Evolutionary conservation across 2,797 vertebrate genomes (phyloP), one percentile per base, ranked within the genome.

Genomic region (Danio jaintianensis): DNA sequence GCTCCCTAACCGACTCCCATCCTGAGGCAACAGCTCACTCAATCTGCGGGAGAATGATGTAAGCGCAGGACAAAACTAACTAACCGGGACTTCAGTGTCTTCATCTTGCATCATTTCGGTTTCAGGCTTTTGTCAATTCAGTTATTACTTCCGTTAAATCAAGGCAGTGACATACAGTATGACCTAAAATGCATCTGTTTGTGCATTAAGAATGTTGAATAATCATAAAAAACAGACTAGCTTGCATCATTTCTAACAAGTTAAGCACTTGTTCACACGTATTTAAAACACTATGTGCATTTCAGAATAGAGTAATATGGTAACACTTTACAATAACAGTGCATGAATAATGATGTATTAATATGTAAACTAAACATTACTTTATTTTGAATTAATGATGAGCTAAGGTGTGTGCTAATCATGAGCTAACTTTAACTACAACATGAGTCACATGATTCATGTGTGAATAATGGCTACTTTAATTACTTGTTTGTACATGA

Each of bases 1-100:
- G 8, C 52, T 38, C 40, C 16, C 75, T 45, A 77, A 56, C 15
- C 62, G 50, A 58, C 43, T 78, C 66, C 66, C 56, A 68, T 48
- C 36, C 56, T 62, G 45, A 61, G n/a, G 45, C 43, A 52, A 22
- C 1, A 4, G 5, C 64, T 7, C 22, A 47, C 64, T 38, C 7
- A 36, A 13, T 40, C 43, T 50, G 18, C 64, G 58, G 43, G 75
- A 68, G 10, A 78, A 36, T 58, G 4, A 56, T 38, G 20, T n/a
- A 67, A 36, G 40, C 7, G 52, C 48, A 18, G 10, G 4, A 48
- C 13, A 50, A 36, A 45, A 67, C n/a, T 20, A 22, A n/a, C 8
- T 45, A 29, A 29, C 29, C 29, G 29, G 38, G 12, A 7, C 43
- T 38, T 29, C n/a, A 11, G 47, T 6, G 45, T 43, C 20, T 67